Percentiles rank a stretch among this genome's conserved stretches.
Conservation (phyloP, 2,113 vertebrate species). For the Phalacrocorax pelagicus region DNA sequence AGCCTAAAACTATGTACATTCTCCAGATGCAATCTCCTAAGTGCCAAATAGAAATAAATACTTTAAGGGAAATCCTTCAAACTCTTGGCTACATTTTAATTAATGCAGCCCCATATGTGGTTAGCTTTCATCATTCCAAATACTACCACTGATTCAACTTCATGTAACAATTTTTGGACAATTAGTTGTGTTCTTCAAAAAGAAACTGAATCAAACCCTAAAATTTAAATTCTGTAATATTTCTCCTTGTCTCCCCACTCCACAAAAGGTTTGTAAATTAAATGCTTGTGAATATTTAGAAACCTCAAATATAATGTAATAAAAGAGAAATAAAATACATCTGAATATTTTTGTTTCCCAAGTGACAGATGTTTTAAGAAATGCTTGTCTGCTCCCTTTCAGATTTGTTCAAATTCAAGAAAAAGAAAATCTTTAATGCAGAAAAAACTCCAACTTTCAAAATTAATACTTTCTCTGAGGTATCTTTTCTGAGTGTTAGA, state of each 20-base stretch:
- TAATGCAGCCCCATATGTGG: not conserved
- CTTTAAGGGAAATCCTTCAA: not conserved
- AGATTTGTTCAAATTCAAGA: not conserved
- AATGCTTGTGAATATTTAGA: not conserved
- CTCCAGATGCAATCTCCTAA: not conserved
- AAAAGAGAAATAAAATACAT: not conserved
- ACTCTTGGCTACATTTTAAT: not conserved
- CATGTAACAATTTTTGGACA: not conserved
- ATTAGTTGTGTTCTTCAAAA: not conserved
- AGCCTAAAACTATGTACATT: not conserved
- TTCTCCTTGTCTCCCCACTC: not conserved
- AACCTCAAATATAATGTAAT: not conserved
- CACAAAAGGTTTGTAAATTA: not conserved
- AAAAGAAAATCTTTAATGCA: not conserved
- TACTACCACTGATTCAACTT: not conserved
- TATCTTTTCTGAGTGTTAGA: not conserved
- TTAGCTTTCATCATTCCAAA: not conserved
- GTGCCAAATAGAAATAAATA: not conserved
- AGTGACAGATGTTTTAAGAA: not conserved
- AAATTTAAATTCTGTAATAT: not conserved
- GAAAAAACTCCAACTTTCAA: not conserved
- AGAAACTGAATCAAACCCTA: not conserved
- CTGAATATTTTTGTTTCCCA: not conserved
- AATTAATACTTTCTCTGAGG: not conserved
- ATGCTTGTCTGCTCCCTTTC: not conserved